Evolutionary conservation across 2,888 invertebrate genomes (phyloP).

Genomic region (Myopa tessellatipennis): DNA sequence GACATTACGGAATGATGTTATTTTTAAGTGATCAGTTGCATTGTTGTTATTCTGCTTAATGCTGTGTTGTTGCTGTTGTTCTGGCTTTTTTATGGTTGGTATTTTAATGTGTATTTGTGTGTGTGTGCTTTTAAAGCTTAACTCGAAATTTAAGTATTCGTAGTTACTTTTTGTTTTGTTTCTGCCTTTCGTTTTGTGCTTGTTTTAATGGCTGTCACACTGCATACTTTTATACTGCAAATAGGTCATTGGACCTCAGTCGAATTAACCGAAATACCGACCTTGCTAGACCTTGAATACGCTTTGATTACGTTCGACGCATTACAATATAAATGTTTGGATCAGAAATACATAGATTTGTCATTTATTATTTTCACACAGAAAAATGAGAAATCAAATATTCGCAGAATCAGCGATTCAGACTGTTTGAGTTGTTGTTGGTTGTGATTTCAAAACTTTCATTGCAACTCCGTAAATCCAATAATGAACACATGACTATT

Average conservation of each 20-base stretch:
- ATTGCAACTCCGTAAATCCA: too few relatives aligned
- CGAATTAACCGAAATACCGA: constrained; percentile 56
- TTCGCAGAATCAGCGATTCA: too few relatives aligned
- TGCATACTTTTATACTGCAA: constrained; percentile 43
- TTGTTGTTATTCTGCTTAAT: constrained; percentile 27
- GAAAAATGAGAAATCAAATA: too few relatives aligned
- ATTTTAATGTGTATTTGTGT: constrained; percentile 41
- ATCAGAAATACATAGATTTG: too few relatives aligned
- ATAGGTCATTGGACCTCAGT: constrained; percentile 64
- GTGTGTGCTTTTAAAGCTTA: constrained; percentile 33
- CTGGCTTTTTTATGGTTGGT: background rate
- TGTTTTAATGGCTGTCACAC: constrained; percentile 1
- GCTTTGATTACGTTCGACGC: too few relatives aligned
- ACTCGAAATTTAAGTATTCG: constrained; percentile 26
- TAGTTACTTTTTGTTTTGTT: constrained; percentile 14
- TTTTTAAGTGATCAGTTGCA: constrained; percentile 28
- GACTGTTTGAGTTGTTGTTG: too few relatives aligned
- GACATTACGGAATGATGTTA: constrained; percentile 7
- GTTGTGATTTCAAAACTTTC: too few relatives aligned
- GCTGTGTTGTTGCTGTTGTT: constrained; percentile 20
- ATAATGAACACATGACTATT: too few relatives aligned
- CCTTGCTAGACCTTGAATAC: constrained; percentile 66
- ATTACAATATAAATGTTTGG: background rate
- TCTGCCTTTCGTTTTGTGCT: background rate
- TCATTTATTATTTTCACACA: too few relatives aligned